phyloP scores from a whole-genome alignment of 1,140 invertebrate species.

The Bicyclus anynana region DNA sequence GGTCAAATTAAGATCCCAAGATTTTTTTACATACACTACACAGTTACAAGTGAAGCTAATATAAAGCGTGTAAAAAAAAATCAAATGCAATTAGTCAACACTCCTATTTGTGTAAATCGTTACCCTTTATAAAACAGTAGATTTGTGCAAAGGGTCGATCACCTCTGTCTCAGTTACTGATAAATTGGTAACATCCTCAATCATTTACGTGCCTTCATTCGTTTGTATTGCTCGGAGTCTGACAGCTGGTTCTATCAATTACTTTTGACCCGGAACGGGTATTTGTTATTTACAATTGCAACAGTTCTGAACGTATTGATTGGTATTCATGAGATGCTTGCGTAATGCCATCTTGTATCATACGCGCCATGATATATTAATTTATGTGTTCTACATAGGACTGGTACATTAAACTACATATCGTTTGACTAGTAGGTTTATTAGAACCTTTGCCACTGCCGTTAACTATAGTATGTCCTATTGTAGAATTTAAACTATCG shows the following conservation, averaged over 20 bases:
- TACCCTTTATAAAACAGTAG: background rate
- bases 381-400: background rate
- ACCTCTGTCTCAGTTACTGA: constrained; percentile 15
- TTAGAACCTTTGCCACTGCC: too few relatives aligned
- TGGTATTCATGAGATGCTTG: background rate
- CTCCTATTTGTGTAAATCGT: too few relatives aligned
- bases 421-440: too few relatives aligned
- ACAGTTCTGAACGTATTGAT: constrained; percentile 2
- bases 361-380: background rate
- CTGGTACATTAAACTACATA: too few relatives aligned
- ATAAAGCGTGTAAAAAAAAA: too few relatives aligned
- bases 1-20: too few relatives aligned
- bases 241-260: constrained; percentile 16
- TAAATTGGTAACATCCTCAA: constrained; percentile 25
- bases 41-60: too few relatives aligned
- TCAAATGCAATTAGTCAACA: too few relatives aligned
- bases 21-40: too few relatives aligned
- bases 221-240: constrained; percentile 15
- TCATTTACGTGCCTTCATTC: constrained; percentile 18
- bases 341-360: background rate
- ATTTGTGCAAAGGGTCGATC: constrained; percentile 7
- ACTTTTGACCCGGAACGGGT: background rate
- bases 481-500: too few relatives aligned
- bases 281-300: background rate
- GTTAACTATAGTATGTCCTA: too few relatives aligned